Base-by-base conservation (phyloP, 2,113 vertebrate genomes). In the Odocoileus virginianus region DNA sequence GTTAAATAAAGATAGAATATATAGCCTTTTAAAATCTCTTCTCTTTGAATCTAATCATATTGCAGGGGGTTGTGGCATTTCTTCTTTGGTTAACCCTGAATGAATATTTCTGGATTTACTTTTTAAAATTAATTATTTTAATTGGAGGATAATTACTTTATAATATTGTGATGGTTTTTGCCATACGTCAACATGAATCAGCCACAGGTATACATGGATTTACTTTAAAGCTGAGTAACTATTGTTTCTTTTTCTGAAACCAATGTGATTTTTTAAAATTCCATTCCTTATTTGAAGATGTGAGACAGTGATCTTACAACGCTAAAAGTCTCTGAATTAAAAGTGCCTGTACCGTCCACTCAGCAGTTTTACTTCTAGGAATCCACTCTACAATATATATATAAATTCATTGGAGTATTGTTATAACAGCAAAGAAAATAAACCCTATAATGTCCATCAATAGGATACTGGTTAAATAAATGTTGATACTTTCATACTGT, bases 21-120 rank as follows among this genome's bases (percentile, higher is more conserved):
- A 60, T 89, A 96, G 83, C 78, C 33, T 88, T 93, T 89, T 93
- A 94, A 57, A 94, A 57, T 60, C 50, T 91, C 67, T 89, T 78
- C 67, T 85, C 30, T 89, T 94, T 92, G 71, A 55, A 74, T 91
- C 50, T 86, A 94, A 90, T 90, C 89, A 71, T 90, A 92, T 50
- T 87, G 17, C 87, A 57, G 91, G 55, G 23, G 23, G 14, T 95
- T 94, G 19, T 94, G 87, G 36, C 61, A 95, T 93, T 96, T 78
- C 55, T 97, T 96, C 64, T 85, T 97, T 91, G 71, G 25, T 89
- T 94, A 87, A 17, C 64, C 16, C 78, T 94, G 91, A 94, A 82
- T 85, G 21, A 36, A 60, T 96, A 84, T 95, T 95, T 98, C 30
- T 95, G 81, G 40, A 71, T 90, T 93, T 93, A 89, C 93, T 95